phyloP scores from a whole-genome alignment of 2,888 invertebrate genomes.

The Nasonovia ribisnigri region DNA sequence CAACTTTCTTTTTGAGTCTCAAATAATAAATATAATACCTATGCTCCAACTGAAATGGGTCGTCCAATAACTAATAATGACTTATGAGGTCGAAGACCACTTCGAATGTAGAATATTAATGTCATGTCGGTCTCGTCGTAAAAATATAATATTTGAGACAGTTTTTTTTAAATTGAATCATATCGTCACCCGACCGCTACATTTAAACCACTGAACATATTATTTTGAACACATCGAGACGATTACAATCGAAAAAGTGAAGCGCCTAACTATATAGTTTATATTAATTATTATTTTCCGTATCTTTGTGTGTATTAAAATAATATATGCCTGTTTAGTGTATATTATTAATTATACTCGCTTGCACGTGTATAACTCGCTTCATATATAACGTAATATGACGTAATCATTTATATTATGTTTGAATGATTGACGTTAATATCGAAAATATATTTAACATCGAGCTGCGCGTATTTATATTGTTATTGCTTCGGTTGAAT shows the following conservation, averaged over 20 bases:
- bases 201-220: not conserved
- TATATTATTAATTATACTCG: not conserved
- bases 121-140: not conserved
- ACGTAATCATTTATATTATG: not conserved
- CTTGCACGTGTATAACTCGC: not conserved
- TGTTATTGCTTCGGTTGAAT: not conserved
- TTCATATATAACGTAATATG: not conserved
- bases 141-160: not conserved
- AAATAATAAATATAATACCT: not conserved
- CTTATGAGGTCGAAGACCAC: not conserved
- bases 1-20: not conserved
- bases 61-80: not conserved
- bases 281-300: not conserved
- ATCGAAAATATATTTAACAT: not conserved
- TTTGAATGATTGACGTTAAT: slow-evolving; percentile 9
- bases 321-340: not conserved
- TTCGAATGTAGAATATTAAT: not conserved
- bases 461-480: not conserved
- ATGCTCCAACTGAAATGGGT: not conserved
- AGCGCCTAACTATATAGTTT: not conserved
- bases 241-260: not conserved
- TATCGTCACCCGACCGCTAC: not conserved
- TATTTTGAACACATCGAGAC: not conserved
- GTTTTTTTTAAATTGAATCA: not conserved
- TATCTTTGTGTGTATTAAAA: not conserved